Evolutionary conservation across 2,888 invertebrate species (phyloP).

Genomic region (Antitype chi): DNA sequence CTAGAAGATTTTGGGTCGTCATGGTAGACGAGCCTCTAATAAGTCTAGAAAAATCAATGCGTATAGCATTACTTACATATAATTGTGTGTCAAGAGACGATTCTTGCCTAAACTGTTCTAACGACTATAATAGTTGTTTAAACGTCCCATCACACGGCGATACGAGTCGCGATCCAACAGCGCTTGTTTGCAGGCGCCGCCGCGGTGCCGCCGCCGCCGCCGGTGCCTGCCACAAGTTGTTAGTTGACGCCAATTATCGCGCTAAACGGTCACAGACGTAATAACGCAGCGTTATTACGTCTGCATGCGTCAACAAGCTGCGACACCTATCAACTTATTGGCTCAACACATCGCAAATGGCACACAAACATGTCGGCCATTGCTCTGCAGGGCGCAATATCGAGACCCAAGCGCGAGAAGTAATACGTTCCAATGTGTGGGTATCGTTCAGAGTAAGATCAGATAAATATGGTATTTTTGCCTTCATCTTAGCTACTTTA

Average conservation of each 20-base stretch:
- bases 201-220: too few relatives aligned
- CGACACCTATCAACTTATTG: background rate
- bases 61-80: background rate
- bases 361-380: background rate
- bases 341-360: background rate
- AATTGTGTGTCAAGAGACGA: background rate
- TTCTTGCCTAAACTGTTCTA: background rate
- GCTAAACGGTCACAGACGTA: conserved; percentile 11
- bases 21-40: background rate
- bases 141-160: background rate
- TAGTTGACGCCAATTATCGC: conserved; percentile 1
- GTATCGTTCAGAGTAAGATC: background rate
- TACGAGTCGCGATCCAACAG: background rate
- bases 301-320: conserved; percentile 11
- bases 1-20: background rate
- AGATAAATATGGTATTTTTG: too few relatives aligned
- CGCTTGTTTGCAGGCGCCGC: background rate
- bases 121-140: background rate
- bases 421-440: background rate
- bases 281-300: conserved; percentile 1
- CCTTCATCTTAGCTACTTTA: background rate
- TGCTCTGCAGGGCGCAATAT: background rate
- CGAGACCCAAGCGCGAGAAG: background rate
- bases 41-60: too few relatives aligned
- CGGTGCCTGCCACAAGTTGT: background rate